phyloP scores from a whole-genome alignment of 2,113 vertebrate species.

The Illadopsis cleaveri region DNA sequence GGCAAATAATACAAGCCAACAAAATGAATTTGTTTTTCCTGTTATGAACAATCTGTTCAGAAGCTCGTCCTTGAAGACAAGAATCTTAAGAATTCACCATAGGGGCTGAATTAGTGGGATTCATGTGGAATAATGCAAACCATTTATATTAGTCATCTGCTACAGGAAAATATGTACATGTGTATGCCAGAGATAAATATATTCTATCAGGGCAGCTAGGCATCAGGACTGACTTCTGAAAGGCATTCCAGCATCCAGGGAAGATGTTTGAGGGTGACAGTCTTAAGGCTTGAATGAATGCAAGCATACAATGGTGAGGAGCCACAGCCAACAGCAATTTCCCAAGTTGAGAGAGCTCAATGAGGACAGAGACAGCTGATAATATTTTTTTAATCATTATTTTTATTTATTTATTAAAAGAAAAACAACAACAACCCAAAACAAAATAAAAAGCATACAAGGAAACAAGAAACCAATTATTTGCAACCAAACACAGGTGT shows the following conservation, averaged over 20 bases:
- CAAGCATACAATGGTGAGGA: not conserved
- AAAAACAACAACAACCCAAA: not conserved
- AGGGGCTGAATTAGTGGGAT: not conserved
- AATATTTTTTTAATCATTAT: not conserved
- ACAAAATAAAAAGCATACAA: not conserved
- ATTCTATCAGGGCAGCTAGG: not conserved
- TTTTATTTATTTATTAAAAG: not conserved
- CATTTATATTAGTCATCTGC: not conserved
- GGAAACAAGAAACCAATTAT: not conserved
- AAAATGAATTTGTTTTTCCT: not conserved
- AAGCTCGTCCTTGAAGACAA: not conserved
- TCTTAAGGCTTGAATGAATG: not conserved
- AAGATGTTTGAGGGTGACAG: not conserved
- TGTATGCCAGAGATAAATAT: not conserved
- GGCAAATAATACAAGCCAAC: not conserved
- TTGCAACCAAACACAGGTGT: not conserved
- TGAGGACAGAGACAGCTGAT: not conserved
- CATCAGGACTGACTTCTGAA: not conserved
- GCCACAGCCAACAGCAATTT: not conserved
- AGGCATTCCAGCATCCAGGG: not conserved
- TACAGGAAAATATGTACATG: not conserved
- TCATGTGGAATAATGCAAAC: not conserved
- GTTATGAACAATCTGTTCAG: not conserved
- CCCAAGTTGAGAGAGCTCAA: not conserved
- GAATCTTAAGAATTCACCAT: constrained; percentile 7